Evolutionary conservation across 1,140 invertebrate species (phyloP).

Genomic region (Lepidurus couesii): DNA sequence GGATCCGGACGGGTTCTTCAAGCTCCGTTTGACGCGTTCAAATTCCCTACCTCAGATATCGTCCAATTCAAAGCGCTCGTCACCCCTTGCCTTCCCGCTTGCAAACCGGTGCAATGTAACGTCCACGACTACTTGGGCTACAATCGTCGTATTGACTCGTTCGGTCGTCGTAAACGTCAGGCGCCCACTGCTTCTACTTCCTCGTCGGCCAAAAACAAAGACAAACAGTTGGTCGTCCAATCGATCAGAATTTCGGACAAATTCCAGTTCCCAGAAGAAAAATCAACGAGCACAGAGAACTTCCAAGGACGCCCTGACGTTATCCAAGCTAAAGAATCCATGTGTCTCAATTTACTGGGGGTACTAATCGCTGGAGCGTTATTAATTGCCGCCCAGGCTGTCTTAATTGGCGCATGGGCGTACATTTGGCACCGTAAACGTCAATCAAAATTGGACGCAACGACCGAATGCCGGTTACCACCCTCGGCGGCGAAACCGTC

Average conservation of each 20-base stretch:
- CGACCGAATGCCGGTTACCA: slow-evolving; percentile 34
- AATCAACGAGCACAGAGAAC: slow-evolving; percentile 35
- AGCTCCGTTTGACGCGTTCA: slow-evolving; percentile 54
- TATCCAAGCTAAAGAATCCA: slow-evolving; percentile 4
- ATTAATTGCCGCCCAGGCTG: slow-evolving; percentile 45
- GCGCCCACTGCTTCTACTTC: slow-evolving; percentile 15
- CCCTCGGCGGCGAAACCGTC: not conserved
- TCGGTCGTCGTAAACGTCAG: slow-evolving; percentile 44
- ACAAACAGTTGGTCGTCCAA: slow-evolving; percentile 49
- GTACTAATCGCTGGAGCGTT: slow-evolving; percentile 43
- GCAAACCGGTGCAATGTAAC: slow-evolving; percentile 49
- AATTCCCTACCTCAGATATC: slow-evolving; percentile 53
- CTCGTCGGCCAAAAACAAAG: slow-evolving; percentile 35
- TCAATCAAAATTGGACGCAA: slow-evolving; percentile 32
- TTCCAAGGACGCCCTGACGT: slow-evolving; percentile 28
- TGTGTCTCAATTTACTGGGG: slow-evolving; percentile 42
- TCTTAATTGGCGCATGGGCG: slow-evolving; percentile 44
- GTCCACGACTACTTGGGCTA: slow-evolving; percentile 47
- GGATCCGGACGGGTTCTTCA: slow-evolving; percentile 44
- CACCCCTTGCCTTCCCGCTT: slow-evolving; percentile 50
- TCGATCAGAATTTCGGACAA: slow-evolving; percentile 51
- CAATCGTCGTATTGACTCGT: slow-evolving; percentile 44
- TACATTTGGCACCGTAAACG: slow-evolving; percentile 44
- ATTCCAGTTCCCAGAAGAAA: slow-evolving; percentile 44
- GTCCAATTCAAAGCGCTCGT: slow-evolving; percentile 54